Percentiles rank a stretch among this genome's conserved stretches.
These are phyloP conservation scores for Coenonympha arcania DNA, from an alignment of 2,888 invertebrate genomes.

Conservation along the genomic window DNA sequence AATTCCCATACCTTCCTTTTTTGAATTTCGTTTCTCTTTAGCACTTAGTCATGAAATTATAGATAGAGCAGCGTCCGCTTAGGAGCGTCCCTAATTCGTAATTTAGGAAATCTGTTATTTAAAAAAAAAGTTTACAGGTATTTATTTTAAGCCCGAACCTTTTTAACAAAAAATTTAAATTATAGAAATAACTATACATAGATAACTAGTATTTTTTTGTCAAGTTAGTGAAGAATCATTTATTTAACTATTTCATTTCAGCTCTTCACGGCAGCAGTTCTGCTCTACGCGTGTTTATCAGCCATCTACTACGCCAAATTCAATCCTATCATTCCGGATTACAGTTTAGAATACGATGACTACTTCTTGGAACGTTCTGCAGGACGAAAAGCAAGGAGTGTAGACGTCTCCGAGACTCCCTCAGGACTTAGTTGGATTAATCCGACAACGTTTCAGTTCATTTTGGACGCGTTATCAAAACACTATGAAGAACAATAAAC, in stretches of 20 bases:
- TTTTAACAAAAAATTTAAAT: no score
- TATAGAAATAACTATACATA: no score
- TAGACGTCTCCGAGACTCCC: conserved; percentile 52
- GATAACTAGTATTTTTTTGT: not conserved
- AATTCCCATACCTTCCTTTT: no score
- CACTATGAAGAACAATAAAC: conserved; percentile 51
- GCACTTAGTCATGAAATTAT: no score
- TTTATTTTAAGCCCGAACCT: no score
- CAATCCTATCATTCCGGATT: conserved; percentile 85
- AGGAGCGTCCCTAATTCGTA: no score
- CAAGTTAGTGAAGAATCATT: not conserved
- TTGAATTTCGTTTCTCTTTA: no score
- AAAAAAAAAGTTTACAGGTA: no score
- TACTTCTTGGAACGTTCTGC: conserved; percentile 81
- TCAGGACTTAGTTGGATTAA: conserved; percentile 74
- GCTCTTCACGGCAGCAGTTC: conserved; percentile 85
- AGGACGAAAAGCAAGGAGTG: conserved; percentile 61
- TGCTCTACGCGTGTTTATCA: conserved; percentile 88
- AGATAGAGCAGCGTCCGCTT: no score
- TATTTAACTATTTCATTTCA: conserved; percentile 52
- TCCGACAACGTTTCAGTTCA: conserved; percentile 78
- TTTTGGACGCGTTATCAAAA: conserved; percentile 73
- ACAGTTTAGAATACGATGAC: conserved; percentile 81
- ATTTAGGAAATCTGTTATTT: no score
- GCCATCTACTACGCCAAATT: conserved; percentile 92